Conservation (phyloP, 2,888 invertebrate species). For the Apamea sordens region DNA sequence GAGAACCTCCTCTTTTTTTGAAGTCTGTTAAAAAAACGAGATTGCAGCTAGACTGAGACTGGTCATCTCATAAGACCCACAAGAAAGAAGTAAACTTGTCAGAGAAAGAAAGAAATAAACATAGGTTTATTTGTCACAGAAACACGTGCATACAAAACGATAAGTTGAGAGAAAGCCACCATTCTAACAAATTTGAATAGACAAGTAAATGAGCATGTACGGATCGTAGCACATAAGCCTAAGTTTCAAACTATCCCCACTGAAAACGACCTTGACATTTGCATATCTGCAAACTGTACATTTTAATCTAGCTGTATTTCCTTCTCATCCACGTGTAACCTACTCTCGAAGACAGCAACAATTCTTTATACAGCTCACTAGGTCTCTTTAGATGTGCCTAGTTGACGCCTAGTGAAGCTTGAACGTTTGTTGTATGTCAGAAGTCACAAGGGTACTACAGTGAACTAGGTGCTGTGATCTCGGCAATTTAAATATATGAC, state of each 20-base stretch:
- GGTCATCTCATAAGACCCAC: neutral
- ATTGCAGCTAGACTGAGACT: neutral
- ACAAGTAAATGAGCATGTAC: neutral
- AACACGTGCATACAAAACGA: neutral
- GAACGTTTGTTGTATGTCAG: neutral
- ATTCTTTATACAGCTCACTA: neutral
- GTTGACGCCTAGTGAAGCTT: neutral
- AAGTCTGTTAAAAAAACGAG: no score
- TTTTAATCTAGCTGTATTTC: neutral
- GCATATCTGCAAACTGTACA: neutral
- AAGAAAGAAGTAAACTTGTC: neutral
- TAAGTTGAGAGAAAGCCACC: neutral
- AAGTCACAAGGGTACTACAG: neutral
- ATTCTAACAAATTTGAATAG: neutral
- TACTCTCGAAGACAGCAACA: neutral
- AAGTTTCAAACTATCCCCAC: neutral
- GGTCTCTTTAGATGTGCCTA: neutral
- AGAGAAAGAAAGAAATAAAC: neutral
- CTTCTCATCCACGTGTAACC: neutral
- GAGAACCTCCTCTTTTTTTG: no score
- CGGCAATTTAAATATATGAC: constrained; percentile 11
- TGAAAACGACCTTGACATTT: neutral
- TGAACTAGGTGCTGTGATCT: neutral
- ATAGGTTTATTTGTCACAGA: no score
- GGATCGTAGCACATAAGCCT: neutral